Percentiles rank a stretch among this genome's conserved stretches.
Conservation (phyloP, 2,113 vertebrate genomes). For the Carassius auratus region DNA sequence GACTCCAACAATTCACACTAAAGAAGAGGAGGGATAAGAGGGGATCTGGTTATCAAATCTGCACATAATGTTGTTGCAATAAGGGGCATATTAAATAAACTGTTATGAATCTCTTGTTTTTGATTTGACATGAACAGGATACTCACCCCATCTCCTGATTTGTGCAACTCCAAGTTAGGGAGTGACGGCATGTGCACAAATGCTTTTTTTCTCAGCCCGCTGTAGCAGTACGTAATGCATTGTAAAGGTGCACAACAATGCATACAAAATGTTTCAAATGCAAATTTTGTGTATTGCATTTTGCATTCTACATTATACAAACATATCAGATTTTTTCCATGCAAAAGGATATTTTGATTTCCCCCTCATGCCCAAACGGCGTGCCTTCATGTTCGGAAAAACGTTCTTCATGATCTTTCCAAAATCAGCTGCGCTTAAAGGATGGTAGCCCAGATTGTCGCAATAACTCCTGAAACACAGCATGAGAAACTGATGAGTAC, state of each 20-base stretch:
- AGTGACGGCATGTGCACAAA: slow-evolving; percentile 98
- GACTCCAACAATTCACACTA: slow-evolving; percentile 85
- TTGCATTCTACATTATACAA: not conserved
- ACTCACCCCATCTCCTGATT: slow-evolving; percentile 94
- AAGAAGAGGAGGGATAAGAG: not conserved
- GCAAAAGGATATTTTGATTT: slow-evolving; percentile 99
- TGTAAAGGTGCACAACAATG: slow-evolving; percentile 80
- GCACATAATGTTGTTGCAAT: not conserved
- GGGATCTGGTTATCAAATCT: not conserved
- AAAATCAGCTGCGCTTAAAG: slow-evolving; percentile 98
- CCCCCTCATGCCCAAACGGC: slow-evolving; percentile 95
- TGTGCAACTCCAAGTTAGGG: slow-evolving; percentile 95
- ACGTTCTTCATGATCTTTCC: slow-evolving; percentile 99
- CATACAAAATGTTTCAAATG: not conserved
- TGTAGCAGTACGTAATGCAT: slow-evolving; percentile 93
- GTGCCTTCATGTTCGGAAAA: slow-evolving; percentile 99
- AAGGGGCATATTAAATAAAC: no score
- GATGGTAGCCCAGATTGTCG: slow-evolving; percentile 99
- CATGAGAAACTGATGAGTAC: not conserved
- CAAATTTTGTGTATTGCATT: not conserved
- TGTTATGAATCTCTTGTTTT: not conserved
- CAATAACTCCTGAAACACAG: slow-evolving; percentile 92
- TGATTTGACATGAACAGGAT: not conserved
- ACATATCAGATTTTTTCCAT: not conserved
- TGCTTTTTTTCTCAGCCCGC: slow-evolving; percentile 98